Evolutionary conservation across 2,888 invertebrate species (phyloP), one percentile per base, ranked within the genome.

Genomic region (Stenoptilia bipunctidactyla): DNA sequence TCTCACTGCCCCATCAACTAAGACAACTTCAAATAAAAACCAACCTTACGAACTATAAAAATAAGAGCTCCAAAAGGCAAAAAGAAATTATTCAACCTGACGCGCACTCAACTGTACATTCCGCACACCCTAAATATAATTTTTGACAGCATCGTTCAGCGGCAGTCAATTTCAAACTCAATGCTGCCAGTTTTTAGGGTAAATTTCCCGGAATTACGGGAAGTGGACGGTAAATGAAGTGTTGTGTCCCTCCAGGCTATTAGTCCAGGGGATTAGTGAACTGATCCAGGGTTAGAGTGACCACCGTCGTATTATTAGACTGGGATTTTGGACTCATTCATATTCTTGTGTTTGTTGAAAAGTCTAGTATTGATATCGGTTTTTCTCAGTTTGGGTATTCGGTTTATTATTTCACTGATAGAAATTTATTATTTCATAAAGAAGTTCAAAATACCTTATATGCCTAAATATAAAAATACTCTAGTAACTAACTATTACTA

Each of bases 201-300:
- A n/a, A 30, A 30, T n/a, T 30, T 30, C 30, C 30, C 30, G 9
- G 20, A 20, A 20, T 20, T 20, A 3, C 20, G 20, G 20, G 20
- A 1, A 1, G 0, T 10, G 5, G 30, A 10, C n/a, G 41, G 42
- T 42, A 55, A 57, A 55, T 55, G 55, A 53, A 56, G 55, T 48
- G 43, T 40, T 45, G 41, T 51, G 53, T 55, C 56, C 61, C 59
- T 55, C 49, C 50, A 43, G 68, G 74, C 75, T 75, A 79, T 82
- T 82, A 82, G 79, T 69, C 74, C 66, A n/a, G 44, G 54, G 79
- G 77, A 80, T 83, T 80, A 82, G 66, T 55, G 61, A 57, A 61
- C 53, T 73, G 71, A 80, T 71, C 77, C 72, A 45, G 61, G 75
- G 67, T 66, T 75, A 61, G 65, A 72, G 69, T 82, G 82, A 82